Percentiles rank a stretch among this genome's conserved stretches.
phyloP scores from a whole-genome alignment of 92 coral and sea anemone genomes.

The Siderastrea siderea region DNA sequence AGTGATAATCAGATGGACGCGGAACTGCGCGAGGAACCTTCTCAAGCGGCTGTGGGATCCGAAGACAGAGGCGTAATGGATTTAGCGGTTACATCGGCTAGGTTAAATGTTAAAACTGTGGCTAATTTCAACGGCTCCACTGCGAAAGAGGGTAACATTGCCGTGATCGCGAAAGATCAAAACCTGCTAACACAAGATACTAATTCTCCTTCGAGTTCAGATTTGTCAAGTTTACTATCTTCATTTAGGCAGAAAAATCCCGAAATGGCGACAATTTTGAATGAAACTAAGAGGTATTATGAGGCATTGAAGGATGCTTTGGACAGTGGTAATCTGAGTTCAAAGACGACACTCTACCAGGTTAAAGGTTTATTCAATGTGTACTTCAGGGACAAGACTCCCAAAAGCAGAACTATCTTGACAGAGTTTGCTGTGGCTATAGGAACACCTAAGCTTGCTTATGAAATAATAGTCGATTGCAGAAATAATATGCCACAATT shows the following conservation, averaged over 20 bases:
- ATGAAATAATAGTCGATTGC: slow-evolving; percentile 19
- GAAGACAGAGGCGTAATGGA: neutral
- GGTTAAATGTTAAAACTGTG: neutral
- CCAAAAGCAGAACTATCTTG: neutral
- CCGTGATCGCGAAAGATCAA: no score
- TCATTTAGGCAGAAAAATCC: slow-evolving; percentile 25
- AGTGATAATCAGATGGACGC: no score
- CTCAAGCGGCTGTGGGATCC: no score
- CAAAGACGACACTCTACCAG: neutral
- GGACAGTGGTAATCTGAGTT: slow-evolving; percentile 10
- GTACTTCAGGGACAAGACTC: slow-evolving; percentile 26
- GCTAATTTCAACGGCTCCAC: no score
- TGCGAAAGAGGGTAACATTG: no score
- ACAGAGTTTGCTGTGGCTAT: slow-evolving; percentile 50
- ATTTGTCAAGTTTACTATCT: neutral
- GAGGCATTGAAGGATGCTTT: slow-evolving; percentile 18
- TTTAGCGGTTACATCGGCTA: neutral
- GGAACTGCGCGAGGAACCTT: no score
- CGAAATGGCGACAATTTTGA: neutral
- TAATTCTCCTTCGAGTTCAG: neutral
- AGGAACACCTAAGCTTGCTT: slow-evolving; percentile 48
- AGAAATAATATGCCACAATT: slow-evolving; percentile 19
- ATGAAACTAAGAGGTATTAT: neutral
- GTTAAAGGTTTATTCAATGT: slow-evolving; percentile 21
- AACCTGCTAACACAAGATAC: neutral